Percentiles rank a stretch among this genome's conserved stretches.
phyloP scores from a whole-genome alignment of 2,113 vertebrate species.

The Himantopus leucocephalus region DNA sequence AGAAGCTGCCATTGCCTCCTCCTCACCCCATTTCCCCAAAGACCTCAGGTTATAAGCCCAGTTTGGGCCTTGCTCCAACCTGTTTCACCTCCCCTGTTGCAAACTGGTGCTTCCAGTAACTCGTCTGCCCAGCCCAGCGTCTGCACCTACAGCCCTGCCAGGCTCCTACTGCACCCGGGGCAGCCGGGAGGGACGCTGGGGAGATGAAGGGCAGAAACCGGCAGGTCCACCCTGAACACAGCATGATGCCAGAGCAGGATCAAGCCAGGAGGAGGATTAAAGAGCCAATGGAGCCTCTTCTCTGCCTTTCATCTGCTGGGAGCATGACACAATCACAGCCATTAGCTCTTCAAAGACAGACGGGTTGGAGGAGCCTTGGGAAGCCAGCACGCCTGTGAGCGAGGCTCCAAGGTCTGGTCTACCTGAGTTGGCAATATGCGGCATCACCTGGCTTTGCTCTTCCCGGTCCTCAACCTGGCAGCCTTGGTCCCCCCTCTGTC shows the following conservation, averaged over 20 bases:
- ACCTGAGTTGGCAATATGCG: accelerated
- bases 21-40: neutral
- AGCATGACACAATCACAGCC: conserved; percentile 7
- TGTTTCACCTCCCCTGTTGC: neutral
- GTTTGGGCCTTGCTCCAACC: neutral
- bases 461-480: neutral
- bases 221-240: neutral
- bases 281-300: neutral
- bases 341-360: conserved; percentile 47
- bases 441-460: neutral
- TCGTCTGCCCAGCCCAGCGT: neutral
- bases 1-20: neutral
- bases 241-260: neutral
- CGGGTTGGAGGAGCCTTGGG: neutral
- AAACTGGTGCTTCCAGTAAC: conserved; percentile 42
- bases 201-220: conserved; percentile 12
- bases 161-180: neutral
- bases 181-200: neutral
- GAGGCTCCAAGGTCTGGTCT: neutral
- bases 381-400: neutral
- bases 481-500: neutral
- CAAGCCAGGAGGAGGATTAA: conserved; percentile 16
- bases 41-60: neutral
- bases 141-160: neutral
- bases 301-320: neutral